Base-by-base conservation (phyloP, 2,113 vertebrate species). In the Bubo blakistoni region DNA sequence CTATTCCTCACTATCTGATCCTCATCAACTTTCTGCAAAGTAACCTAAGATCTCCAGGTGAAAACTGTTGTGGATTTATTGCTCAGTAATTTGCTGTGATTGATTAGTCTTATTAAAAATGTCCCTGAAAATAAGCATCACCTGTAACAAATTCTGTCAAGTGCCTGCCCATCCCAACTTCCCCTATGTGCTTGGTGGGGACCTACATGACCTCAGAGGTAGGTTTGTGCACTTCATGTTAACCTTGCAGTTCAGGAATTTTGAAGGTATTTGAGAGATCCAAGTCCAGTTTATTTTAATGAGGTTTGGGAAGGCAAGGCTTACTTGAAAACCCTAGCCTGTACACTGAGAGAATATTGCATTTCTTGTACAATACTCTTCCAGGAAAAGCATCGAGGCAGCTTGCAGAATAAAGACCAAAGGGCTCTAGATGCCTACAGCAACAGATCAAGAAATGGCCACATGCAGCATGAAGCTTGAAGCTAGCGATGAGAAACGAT, bases 131-230 rank as follows among this genome's bases (percentile, higher is more conserved):
- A 86, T 27, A 71, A 73, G 10, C n/a, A 73, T 46, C 82, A 73
- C 17, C 71, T 51, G 22, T 22, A 54, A 40, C 5, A 70, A 84
- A 54, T 21, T 81, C 29, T 19, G 10, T 16, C 30, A n/a, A 62
- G 42, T 38, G 7, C 14, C 63, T 46, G 54, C 52, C 36, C 3
- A 3, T 13, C 55, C 46, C 83, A 32, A 22, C 36, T 85, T 65
- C 58, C 83, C 42, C 2, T 1, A 5, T 2, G 54, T 49, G 15
- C 51, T 94, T 63, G 32, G n/a, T 58, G 44, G 36, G 61, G 38
- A 92, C 40, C 44, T 2, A 0, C 1, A 3, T 1, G 7, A 25
- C 10, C n/a, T 67, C 36, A 54, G 20, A 57, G 19, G 46, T 8
- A 44, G 27, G 19, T 92, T 62, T 61, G 66, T 49, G 40, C 8